Evolutionary conservation across 53 echinoderm and acorn worm genomes (phyloP), one percentile per base, ranked within the genome.

Genomic region (Pentamera pediparva): DNA sequence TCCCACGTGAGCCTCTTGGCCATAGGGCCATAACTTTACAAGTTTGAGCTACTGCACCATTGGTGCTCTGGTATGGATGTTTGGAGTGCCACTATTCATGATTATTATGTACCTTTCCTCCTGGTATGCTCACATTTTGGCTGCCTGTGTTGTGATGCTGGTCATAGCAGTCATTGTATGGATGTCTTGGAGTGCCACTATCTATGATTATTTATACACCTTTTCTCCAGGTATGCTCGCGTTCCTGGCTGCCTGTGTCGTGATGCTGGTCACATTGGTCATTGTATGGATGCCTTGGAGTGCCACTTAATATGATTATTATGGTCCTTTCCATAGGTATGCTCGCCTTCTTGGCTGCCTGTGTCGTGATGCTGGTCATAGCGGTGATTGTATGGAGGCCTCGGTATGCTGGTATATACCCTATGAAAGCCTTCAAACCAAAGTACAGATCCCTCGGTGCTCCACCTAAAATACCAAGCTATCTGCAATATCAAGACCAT

Each of bases 311-410:
- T n/a, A n/a, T n/a, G n/a, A n/a, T n/a, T n/a, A 15, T 34, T 31
- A 0, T 12, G 10, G 30, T 51, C 37, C 34, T 80, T 20, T 20
- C n/a, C 76, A 7, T 56, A 95, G 96, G 91, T 62, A 87, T 95
- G 91, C 76, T 95, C 19, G 81, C 91, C 6, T 95, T 95, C 96
- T 40, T 95, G 34, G 87, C 79, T 38, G 87, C 88, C 4, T 95
- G 96, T 56, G 78, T 95, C 70, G 76, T 95, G 28, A 85, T 95
- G 88, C 85, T 95, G n/a, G 91, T 95, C 37, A 61, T 91, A 17
- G 91, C 96, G 24, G 91, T 95, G 41, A 95, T 95, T 2, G 88
- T 95, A 30, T 95, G 96, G 96, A 67, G 96, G 36, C 96, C 96
- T 25, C 78, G 69, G 54, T 88, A 82, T 80, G 91, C 96, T 8